Conservation (phyloP, 2,888 invertebrate genomes). For the Morinoia aosen region DNA sequence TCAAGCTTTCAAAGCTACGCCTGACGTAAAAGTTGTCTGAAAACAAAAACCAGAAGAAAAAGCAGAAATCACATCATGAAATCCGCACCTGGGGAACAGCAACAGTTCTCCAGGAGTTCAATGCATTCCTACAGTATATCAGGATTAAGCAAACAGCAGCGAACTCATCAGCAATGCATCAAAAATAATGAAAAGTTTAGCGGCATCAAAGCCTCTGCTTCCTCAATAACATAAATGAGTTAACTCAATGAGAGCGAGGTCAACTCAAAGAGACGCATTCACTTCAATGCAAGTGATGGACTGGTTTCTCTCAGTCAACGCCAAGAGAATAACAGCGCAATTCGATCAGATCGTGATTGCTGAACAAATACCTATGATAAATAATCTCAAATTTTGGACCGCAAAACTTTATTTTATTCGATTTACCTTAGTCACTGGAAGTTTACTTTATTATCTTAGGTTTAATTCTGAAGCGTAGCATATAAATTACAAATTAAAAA, state of each 20-base stretch:
- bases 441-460: background rate
- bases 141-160: background rate
- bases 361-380: background rate
- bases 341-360: background rate
- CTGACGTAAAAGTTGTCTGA: background rate
- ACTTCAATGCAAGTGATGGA: background rate
- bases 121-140: background rate
- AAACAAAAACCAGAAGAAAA: background rate
- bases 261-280: background rate
- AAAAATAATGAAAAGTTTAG: background rate
- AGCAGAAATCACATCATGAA: background rate
- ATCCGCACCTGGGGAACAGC: background rate
- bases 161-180: slow-evolving; percentile 24
- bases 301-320: background rate
- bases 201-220: background rate
- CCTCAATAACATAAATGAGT: background rate
- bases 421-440: background rate
- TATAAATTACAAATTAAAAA: background rate
- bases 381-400: background rate
- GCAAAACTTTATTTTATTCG: background rate
- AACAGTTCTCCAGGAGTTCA: background rate
- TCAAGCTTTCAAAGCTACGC: background rate
- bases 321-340: background rate
- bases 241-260: background rate
- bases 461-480: background rate